Evolutionary conservation across 2,113 vertebrate genomes (phyloP).

Genomic region (Columbina picui): DNA sequence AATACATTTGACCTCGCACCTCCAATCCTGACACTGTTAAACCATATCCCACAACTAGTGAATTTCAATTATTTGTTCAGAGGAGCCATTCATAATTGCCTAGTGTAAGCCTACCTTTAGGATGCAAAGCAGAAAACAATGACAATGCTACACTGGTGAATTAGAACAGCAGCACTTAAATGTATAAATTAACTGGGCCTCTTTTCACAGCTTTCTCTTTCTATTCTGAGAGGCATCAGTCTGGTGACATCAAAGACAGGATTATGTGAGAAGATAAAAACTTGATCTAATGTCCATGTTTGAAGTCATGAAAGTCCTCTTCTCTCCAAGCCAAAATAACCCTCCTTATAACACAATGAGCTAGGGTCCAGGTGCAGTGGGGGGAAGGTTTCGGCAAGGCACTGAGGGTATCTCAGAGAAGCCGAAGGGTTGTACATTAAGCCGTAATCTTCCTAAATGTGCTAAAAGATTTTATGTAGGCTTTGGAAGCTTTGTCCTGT

Average conservation of each 20-base stretch:
- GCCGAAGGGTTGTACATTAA: constrained; percentile 47
- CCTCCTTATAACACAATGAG: constrained; percentile 73
- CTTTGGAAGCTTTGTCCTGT: constrained; percentile 62
- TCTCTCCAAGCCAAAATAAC: constrained; percentile 72
- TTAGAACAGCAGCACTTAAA: constrained; percentile 81
- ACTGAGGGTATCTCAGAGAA: constrained; percentile 21
- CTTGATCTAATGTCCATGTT: constrained; percentile 90
- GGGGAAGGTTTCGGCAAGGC: neutral
- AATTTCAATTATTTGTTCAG: constrained; percentile 94
- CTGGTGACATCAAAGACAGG: constrained; percentile 91
- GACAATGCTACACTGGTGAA: constrained; percentile 73
- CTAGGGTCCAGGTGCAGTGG: constrained; percentile 75
- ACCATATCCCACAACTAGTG: constrained; percentile 80
- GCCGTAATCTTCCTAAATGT: constrained; percentile 52
- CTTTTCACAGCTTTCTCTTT: constrained; percentile 83
- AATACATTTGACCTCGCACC: constrained; percentile 81
- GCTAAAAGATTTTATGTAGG: constrained; percentile 59
- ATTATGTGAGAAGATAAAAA: constrained; percentile 89
- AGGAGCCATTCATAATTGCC: constrained; percentile 84
- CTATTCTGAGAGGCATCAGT: constrained; percentile 84
- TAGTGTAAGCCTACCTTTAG: constrained; percentile 87
- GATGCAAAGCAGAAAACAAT: constrained; percentile 91
- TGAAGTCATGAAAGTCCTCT: constrained; percentile 88
- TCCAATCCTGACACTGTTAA: constrained; percentile 74
- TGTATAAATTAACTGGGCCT: constrained; percentile 81